These are phyloP conservation scores for Rhineura floridana DNA, from an alignment of 2,113 vertebrate genomes.

Conservation along the genomic window DNA sequence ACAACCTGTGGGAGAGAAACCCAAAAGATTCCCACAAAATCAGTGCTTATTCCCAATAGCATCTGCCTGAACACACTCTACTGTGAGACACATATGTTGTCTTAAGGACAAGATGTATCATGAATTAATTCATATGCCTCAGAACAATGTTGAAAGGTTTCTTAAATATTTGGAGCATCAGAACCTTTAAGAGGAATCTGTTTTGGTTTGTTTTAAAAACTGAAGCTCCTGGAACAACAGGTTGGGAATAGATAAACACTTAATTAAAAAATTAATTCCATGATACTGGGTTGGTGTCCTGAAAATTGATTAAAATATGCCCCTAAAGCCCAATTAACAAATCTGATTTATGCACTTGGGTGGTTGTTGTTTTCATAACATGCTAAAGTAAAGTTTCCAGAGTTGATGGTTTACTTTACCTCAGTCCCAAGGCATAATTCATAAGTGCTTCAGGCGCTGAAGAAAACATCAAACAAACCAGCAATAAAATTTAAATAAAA, in stretches of 20 bases:
- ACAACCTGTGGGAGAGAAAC: not conserved
- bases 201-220: constrained; percentile 25
- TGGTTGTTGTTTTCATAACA: not conserved
- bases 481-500: not conserved
- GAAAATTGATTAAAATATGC: constrained; percentile 35
- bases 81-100: not conserved
- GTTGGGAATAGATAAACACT: constrained; percentile 24
- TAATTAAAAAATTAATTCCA: constrained; percentile 38
- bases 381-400: constrained; percentile 7
- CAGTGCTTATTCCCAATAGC: not conserved
- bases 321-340: constrained; percentile 10
- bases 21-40: not conserved
- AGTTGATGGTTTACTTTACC: not conserved
- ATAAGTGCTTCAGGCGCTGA: not conserved
- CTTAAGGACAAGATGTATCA: not conserved
- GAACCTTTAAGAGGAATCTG: not conserved
- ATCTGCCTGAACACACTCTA: not conserved
- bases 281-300: constrained; percentile 3
- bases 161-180: not conserved
- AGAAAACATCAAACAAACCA: constrained; percentile 9
- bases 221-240: constrained; percentile 13
- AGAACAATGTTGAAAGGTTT: not conserved
- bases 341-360: not conserved
- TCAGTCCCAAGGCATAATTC: not conserved
- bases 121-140: not conserved